A percentile compares a stretch with the other conserved stretches of the same genome.
These are phyloP conservation scores for Cyphotilapia sp. DNA, from an alignment of 2,113 vertebrate genomes.

Conservation along the genomic window DNA sequence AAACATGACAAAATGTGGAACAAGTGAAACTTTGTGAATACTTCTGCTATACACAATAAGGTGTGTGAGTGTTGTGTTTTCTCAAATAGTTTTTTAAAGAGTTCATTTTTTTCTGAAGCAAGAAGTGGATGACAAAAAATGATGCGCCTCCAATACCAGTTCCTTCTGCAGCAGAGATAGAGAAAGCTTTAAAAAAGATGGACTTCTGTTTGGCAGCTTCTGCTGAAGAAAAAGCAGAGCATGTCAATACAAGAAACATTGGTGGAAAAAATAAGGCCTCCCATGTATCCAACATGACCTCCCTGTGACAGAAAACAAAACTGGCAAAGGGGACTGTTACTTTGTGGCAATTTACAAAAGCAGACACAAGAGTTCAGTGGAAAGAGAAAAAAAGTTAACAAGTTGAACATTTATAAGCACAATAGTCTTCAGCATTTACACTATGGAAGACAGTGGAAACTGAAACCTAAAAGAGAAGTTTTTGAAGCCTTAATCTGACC, in stretches of 20 bases:
- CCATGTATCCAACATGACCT: not conserved
- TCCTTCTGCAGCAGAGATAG: not conserved
- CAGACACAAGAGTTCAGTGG: not conserved
- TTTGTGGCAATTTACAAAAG: not conserved
- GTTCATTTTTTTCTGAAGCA: not conserved
- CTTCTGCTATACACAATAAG: not conserved
- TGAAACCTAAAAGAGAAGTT: not conserved
- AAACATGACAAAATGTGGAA: not conserved
- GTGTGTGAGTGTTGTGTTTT: not conserved
- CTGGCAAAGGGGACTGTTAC: not conserved
- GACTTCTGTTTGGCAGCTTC: not conserved
- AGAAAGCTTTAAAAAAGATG: not conserved
- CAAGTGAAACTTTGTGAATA: not conserved
- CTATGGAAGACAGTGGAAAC: not conserved
- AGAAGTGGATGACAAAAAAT: not conserved
- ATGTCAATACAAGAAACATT: not conserved
- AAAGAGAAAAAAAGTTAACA: not conserved
- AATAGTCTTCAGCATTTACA: not conserved
- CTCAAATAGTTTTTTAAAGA: not conserved
- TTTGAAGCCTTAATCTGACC: not conserved
- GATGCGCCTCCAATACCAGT: not conserved
- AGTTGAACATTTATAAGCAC: not conserved
- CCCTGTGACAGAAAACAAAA: not conserved
- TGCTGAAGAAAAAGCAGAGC: not conserved
- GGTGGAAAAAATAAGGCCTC: not conserved